Conservation (phyloP, 2,888 invertebrate genomes). For the Amblyjoppa fuscipennis region DNA sequence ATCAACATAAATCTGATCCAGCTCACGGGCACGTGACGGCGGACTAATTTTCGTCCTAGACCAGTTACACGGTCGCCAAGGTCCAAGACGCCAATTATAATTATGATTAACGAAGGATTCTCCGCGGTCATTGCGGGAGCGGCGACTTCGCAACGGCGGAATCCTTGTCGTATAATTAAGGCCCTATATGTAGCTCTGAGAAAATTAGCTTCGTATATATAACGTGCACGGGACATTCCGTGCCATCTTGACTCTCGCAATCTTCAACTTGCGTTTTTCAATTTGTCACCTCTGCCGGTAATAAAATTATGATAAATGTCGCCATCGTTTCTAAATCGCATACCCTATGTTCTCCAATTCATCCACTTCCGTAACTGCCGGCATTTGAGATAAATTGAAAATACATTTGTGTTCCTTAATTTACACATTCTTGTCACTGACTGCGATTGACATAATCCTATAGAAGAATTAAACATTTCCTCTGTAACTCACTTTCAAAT, state of each 20-base stretch:
- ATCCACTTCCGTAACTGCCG: not conserved
- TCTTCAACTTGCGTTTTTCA: not conserved
- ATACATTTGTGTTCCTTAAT: not conserved
- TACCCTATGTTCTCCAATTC: not conserved
- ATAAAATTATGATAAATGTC: not conserved
- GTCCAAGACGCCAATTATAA: conserved; percentile 60
- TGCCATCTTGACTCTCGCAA: not conserved
- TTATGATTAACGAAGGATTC: conserved; percentile 54
- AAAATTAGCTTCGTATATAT: conserved; percentile 56
- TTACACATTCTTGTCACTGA: not conserved
- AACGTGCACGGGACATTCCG: conserved; percentile 1
- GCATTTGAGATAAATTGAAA: not conserved
- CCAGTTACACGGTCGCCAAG: conserved; percentile 54
- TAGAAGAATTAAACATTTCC: not conserved
- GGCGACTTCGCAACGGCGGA: conserved; percentile 34
- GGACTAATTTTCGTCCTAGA: conserved; percentile 57
- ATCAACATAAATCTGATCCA: conserved; percentile 53
- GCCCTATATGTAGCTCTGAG: conserved; percentile 23
- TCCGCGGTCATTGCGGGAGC: not conserved
- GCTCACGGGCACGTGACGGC: conserved; percentile 7
- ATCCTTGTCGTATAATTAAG: conserved; percentile 50
- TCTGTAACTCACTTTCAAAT: not conserved
- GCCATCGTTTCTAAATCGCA: not conserved
- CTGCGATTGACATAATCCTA: not conserved
- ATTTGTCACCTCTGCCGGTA: not conserved